Conservation (phyloP, 2,113 vertebrate genomes). For the Lathamus discolor region DNA sequence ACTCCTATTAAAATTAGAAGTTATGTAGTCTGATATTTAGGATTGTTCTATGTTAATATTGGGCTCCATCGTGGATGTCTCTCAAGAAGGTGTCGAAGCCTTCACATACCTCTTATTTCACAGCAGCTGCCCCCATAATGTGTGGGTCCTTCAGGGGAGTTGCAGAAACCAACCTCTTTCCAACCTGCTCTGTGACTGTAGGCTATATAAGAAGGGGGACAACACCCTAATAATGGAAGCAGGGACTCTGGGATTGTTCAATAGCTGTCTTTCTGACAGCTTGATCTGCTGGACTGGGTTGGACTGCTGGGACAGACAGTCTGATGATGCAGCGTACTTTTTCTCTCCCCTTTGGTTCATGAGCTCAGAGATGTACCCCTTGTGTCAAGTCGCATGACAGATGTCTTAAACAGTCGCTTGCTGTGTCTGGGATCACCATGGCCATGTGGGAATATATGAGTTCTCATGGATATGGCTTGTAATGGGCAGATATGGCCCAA, state of each 20-base stretch:
- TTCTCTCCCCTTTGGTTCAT: background rate
- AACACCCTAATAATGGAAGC: background rate
- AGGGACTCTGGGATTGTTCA: background rate
- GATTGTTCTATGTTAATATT: background rate
- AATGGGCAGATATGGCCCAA: background rate
- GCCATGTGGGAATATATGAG: background rate
- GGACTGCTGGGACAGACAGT: background rate
- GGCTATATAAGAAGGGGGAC: background rate
- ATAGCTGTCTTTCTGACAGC: background rate
- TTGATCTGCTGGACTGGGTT: fast-evolving
- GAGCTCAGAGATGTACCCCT: background rate
- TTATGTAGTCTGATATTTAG: background rate
- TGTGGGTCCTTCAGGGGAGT: background rate
- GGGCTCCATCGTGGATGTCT: background rate
- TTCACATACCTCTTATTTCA: background rate
- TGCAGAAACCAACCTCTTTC: background rate
- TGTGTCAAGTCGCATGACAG: background rate
- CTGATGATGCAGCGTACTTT: background rate
- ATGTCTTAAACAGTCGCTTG: background rate
- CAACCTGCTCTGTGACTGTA: background rate
- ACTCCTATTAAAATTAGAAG: background rate
- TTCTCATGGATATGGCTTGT: background rate
- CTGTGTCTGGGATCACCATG: background rate
- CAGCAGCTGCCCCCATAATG: background rate
- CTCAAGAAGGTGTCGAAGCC: fast-evolving